Evolutionary conservation across 2,113 vertebrate genomes (phyloP).

Genomic region (Leuciscus idus): DNA sequence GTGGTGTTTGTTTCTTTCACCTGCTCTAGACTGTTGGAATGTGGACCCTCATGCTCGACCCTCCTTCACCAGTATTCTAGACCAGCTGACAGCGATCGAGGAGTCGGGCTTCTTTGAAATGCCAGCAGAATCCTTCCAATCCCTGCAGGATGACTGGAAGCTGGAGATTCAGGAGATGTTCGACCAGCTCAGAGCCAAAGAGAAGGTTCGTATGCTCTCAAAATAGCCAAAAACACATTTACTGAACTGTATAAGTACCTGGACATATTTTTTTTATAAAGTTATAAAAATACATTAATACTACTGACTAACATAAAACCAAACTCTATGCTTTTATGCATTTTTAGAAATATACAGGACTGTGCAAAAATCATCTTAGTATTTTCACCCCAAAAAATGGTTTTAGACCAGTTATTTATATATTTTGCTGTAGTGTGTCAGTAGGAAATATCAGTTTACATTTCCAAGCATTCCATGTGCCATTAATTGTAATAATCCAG

Average conservation of each 20-base stretch:
- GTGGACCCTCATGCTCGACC: constrained; percentile 89
- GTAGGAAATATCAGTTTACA: too few species aligned
- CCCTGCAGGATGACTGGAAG: constrained; percentile 97
- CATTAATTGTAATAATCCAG: too few species aligned
- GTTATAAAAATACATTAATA: background rate
- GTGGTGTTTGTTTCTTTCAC: constrained; percentile 23
- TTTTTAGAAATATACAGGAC: too few species aligned
- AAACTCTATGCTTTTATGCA: background rate
- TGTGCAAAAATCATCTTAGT: too few species aligned
- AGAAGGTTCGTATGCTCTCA: constrained; percentile 80
- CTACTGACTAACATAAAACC: background rate
- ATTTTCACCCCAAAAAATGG: too few species aligned
- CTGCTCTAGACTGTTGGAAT: constrained; percentile 90
- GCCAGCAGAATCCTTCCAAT: constrained; percentile 96
- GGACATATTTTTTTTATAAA: background rate
- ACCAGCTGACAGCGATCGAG: constrained; percentile 92
- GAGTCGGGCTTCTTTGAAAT: constrained; percentile 98
- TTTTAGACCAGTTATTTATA: too few species aligned
- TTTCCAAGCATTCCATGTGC: too few species aligned
- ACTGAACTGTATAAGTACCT: background rate
- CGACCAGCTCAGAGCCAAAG: constrained; percentile 95
- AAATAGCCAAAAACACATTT: background rate
- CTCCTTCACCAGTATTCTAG: constrained; percentile 86
- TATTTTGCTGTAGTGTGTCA: too few species aligned
- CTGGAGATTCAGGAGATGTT: constrained; percentile 99